These are phyloP conservation scores for Latrodectus hesperus DNA, from an alignment of 2,888 invertebrate genomes.

Conservation along the genomic window DNA sequence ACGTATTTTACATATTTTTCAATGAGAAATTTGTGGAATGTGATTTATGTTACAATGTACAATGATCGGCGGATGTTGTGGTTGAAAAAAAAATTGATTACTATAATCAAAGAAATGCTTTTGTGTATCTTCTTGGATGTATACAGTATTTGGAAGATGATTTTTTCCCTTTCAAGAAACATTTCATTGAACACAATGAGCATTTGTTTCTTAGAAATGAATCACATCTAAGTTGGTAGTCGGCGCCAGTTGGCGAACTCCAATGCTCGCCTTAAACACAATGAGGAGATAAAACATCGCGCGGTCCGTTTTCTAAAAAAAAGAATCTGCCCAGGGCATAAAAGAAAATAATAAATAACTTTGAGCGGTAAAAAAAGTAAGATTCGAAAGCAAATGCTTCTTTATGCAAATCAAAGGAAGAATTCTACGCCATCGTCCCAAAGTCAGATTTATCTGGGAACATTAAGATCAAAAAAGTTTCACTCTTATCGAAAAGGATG, in stretches of 20 bases:
- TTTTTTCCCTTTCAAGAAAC: too few species aligned
- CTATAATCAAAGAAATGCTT: too few species aligned
- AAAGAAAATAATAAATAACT: constrained; percentile 5
- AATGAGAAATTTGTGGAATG: too few species aligned
- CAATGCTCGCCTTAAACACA: constrained; percentile 41
- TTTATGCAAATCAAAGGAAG: constrained; percentile 52
- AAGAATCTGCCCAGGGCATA: too few species aligned
- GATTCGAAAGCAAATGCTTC: constrained; percentile 25
- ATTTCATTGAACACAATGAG: constrained; percentile 16
- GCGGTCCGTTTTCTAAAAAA: background rate
- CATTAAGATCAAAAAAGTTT: constrained; percentile 62
- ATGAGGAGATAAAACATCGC: constrained; percentile 49
- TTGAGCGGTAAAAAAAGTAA: background rate
- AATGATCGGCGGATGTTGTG: too few species aligned
- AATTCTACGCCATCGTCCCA: constrained; percentile 8
- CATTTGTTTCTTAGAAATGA: constrained; percentile 45
- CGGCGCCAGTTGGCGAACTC: constrained; percentile 48
- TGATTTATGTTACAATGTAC: too few species aligned
- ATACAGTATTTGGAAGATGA: too few species aligned
- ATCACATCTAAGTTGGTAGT: constrained; percentile 30
- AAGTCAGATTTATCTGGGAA: constrained; percentile 58
- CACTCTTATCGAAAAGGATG: constrained; percentile 56
- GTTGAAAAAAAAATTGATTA: too few species aligned
- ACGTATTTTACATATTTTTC: too few species aligned
- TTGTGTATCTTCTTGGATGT: too few species aligned